These are phyloP conservation scores for Serinus canaria DNA, from an alignment of 2,113 vertebrate genomes.

Conservation along the genomic window DNA sequence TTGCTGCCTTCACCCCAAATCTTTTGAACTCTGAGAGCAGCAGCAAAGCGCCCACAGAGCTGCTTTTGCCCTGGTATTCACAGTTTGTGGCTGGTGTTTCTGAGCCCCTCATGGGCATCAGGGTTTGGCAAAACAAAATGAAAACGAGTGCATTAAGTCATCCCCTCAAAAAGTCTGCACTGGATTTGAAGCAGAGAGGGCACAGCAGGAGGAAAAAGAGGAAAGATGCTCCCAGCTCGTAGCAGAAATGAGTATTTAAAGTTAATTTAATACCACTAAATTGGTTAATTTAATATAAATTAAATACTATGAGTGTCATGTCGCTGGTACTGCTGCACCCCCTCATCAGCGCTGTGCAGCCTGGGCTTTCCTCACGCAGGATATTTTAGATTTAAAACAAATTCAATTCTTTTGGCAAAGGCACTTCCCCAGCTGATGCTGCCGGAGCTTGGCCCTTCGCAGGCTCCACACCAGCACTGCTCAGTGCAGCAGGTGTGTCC, in stretches of 20 bases:
- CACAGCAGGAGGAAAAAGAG: not conserved
- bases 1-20: not conserved
- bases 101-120: not conserved
- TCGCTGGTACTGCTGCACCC: fast-evolving
- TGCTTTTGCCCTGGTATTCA: not conserved
- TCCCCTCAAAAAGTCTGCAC: not conserved
- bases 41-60: not conserved
- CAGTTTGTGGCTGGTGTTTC: not conserved
- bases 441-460: not conserved
- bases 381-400: not conserved
- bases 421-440: not conserved
- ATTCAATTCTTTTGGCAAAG: not conserved
- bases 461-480: not conserved
- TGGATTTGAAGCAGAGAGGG: not conserved
- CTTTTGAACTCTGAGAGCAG: slow-evolving; percentile 1
- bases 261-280: not conserved
- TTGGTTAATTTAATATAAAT: not conserved
- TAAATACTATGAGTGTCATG: not conserved
- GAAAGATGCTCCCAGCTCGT: fast-evolving
- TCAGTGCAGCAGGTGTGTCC: not conserved
- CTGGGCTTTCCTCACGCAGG: fast-evolving
- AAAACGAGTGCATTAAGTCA: fast-evolving
- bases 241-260: not conserved
- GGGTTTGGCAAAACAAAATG: not conserved
- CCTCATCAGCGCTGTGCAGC: not conserved